Base-by-base conservation (phyloP, 2,797 vertebrate species). In the Telmatherina bonti region DNA sequence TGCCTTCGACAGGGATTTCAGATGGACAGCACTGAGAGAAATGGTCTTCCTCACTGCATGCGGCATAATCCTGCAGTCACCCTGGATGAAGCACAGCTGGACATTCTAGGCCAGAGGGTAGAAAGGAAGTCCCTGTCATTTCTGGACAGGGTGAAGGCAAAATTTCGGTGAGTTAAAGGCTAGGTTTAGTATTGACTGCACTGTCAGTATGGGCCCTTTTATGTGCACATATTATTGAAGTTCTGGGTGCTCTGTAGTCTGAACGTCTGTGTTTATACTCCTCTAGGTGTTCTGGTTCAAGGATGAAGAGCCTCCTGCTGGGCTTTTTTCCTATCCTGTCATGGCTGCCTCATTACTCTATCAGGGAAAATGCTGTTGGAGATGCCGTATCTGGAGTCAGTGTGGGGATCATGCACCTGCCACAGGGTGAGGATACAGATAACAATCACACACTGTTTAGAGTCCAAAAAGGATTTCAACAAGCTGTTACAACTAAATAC, bases 331-430 rank as follows among this genome's bases (percentile, higher is more conserved):
- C 96, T 0, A 62, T 97, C 67, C 78, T 96, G 79, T 88, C 61
- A 82, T 98, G 96, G 96, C 82, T 97, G 66, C 96, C 96, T 16
- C 91, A 66, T 20, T 97, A 97, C 85, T 93, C 94, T 0, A 0
- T 96, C 69, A 95, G 89, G 75, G 92, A 96, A 51, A 96, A 95
- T 68, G 86, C 94, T 8, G 22, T 94, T 0, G 94, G 95, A 64
- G 96, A 98, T 84, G 69, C 97, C 6, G 11, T 93, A 30, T 95
- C 96, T 0, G 96, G 96, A 66, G 81, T 97, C 89, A 96, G 96
- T 1, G 94, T 96, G 59, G 95, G 95, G 61, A 87, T 92, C 71
- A 82, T 92, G 30, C 90, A 92, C 22, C 67, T 92, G 47, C 90
- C 96, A 27, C 96, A 96, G 86, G 95, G 96, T 96, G 70, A 84